Evolutionary conservation across 2,113 vertebrate genomes (phyloP).

Genomic region (Oxygymnocypris stewartii): DNA sequence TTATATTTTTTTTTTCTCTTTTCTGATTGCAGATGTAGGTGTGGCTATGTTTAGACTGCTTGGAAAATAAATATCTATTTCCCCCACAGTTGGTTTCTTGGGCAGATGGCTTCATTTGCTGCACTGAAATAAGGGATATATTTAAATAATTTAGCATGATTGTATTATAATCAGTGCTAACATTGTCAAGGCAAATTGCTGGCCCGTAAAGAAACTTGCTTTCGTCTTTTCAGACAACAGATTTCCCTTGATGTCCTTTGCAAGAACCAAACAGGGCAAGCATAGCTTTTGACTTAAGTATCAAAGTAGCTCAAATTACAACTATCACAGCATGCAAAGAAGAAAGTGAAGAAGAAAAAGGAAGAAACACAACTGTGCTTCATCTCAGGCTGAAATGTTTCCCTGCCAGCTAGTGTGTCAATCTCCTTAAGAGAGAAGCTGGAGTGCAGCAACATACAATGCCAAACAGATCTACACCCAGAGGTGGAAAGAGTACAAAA

Average conservation of each 20-base stretch:
- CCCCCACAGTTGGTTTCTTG: not conserved
- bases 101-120: slow-evolving; percentile 8
- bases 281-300: not conserved
- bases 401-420: not conserved
- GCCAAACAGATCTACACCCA: too few species aligned
- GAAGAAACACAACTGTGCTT: not conserved
- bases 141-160: not conserved
- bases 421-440: not conserved
- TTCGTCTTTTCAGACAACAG: not conserved
- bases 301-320: slow-evolving; percentile 13
- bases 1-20: not conserved
- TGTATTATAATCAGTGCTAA: not conserved
- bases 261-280: not conserved
- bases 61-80: not conserved
- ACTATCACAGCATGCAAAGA: not conserved
- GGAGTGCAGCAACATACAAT: not conserved
- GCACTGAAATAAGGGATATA: not conserved
- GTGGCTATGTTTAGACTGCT: slow-evolving; percentile 2
- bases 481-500: too few species aligned
- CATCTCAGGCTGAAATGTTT: not conserved
- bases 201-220: too few species aligned
- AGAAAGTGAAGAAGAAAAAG: not conserved
- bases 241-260: not conserved
- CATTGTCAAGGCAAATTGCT: not conserved
- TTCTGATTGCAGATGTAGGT: not conserved